Conservation (phyloP, 2,888 invertebrate genomes). For the Rapana venosa region DNA sequence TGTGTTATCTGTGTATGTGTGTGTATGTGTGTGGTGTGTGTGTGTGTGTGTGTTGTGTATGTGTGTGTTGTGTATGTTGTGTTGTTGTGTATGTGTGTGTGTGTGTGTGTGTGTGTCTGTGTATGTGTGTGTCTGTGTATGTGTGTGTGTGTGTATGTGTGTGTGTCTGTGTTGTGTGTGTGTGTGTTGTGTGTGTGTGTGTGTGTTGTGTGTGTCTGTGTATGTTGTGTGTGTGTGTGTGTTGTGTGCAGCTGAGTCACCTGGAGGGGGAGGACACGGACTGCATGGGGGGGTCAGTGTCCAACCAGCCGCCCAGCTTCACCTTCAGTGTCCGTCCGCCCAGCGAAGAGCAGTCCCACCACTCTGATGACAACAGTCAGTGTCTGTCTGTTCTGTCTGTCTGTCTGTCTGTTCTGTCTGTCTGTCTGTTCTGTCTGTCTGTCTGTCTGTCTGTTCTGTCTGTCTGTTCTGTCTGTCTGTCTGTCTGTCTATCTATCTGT, state of each 20-base stretch:
- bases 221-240: not conserved
- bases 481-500: too few relatives aligned
- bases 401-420: not conserved
- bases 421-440: not conserved
- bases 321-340: conserved; percentile 70
- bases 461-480: too few relatives aligned
- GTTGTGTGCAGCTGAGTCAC: conserved; percentile 36
- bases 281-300: conserved; percentile 38
- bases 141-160: not conserved
- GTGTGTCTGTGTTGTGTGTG: not conserved
- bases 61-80: not conserved
- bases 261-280: conserved; percentile 41
- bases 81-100: not conserved
- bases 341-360: conserved; percentile 61
- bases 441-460: not conserved
- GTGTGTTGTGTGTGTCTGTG: not conserved
- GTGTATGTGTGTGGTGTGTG: not conserved
- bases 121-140: not conserved
- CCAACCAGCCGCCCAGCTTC: conserved; percentile 66
- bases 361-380: conserved; percentile 54
- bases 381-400: not conserved
- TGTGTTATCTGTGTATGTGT: not conserved
- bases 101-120: not conserved
- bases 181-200: not conserved
- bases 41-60: not conserved